Percentiles rank a stretch among this genome's conserved stretches.
These are phyloP conservation scores for Agrochola lota DNA, from an alignment of 2,888 invertebrate species.

Conservation along the genomic window DNA sequence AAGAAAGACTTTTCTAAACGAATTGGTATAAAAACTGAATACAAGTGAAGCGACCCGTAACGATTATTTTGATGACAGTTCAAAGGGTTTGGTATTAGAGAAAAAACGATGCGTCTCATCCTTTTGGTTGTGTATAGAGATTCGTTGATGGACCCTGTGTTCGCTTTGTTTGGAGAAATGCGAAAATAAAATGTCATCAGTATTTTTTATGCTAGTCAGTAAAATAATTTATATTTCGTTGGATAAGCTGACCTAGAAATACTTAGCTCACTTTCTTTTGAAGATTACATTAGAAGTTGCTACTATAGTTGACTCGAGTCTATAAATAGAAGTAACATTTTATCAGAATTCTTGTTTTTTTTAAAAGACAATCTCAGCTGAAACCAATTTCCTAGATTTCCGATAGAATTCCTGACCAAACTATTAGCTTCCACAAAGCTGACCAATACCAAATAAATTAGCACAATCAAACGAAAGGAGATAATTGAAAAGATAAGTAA, in stretches of 20 bases:
- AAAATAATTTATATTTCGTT: conserved; percentile 23
- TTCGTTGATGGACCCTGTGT: conserved; percentile 49
- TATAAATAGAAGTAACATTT: not conserved
- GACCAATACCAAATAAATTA: conserved; percentile 70
- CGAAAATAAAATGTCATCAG: conserved; percentile 45
- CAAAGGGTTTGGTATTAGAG: conserved; percentile 64
- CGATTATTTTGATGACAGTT: conserved; percentile 70
- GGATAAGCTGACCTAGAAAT: conserved; percentile 17
- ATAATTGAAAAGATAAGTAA: conserved; percentile 83
- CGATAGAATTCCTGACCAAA: conserved; percentile 24
- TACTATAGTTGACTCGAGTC: not conserved
- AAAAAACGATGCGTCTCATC: conserved; percentile 59
- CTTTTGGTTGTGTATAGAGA: conserved; percentile 52
- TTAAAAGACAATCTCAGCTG: not conserved
- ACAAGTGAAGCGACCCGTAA: conserved; percentile 63
- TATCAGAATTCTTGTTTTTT: not conserved
- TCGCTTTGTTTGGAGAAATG: conserved; percentile 50
- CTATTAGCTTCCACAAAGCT: conserved; percentile 46
- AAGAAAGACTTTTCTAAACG: conserved; percentile 60
- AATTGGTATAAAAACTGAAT: conserved; percentile 68
- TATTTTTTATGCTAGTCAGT: conserved; percentile 50
- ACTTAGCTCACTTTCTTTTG: not conserved
- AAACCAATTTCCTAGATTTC: conserved; percentile 8
- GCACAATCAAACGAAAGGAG: conserved; percentile 73
- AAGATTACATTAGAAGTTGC: not conserved